A percentile compares a stretch with the other conserved stretches of the same genome.
phyloP scores from a whole-genome alignment of 2,113 vertebrate genomes.

The Anoplopoma fimbria region DNA sequence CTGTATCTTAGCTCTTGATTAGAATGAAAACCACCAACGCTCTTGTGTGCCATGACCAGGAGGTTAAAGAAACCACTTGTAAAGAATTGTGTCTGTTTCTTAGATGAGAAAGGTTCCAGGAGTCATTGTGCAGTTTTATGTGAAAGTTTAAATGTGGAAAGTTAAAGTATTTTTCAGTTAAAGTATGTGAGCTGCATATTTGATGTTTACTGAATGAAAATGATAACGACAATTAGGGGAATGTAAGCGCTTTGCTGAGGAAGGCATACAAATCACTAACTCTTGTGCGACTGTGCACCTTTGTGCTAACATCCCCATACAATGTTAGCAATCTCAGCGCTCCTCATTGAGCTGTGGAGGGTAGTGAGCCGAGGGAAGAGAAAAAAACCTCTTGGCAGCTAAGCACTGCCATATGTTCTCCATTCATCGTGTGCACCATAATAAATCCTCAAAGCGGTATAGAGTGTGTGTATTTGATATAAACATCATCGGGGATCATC shows the following conservation, averaged over 20 bases:
- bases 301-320: conserved; percentile 39
- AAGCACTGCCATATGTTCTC: conserved; percentile 64
- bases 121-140: conserved; percentile 14
- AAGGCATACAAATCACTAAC: conserved; percentile 27
- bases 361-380: conserved; percentile 12
- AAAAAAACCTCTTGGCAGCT: conserved; percentile 52
- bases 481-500: conserved; percentile 63
- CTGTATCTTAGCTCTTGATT: conserved; percentile 2
- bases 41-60: conserved; percentile 15
- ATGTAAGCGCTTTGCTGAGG: conserved; percentile 21
- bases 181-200: conserved; percentile 5
- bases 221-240: conserved; percentile 29
- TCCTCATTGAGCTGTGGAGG: conserved; percentile 36
- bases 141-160: conserved; percentile 27
- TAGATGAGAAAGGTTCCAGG: conserved; percentile 1
- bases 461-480: conserved; percentile 60
- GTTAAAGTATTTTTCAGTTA: neutral
- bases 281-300: conserved; percentile 29
- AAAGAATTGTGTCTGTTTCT: conserved; percentile 15
- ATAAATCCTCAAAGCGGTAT: conserved; percentile 64
- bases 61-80: conserved; percentile 1
- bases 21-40: conserved; percentile 27
- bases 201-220: conserved; percentile 31
- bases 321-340: conserved; percentile 30
- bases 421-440: conserved; percentile 48